phyloP scores from a whole-genome alignment of 2,113 vertebrate genomes.

The Gobius niger region DNA sequence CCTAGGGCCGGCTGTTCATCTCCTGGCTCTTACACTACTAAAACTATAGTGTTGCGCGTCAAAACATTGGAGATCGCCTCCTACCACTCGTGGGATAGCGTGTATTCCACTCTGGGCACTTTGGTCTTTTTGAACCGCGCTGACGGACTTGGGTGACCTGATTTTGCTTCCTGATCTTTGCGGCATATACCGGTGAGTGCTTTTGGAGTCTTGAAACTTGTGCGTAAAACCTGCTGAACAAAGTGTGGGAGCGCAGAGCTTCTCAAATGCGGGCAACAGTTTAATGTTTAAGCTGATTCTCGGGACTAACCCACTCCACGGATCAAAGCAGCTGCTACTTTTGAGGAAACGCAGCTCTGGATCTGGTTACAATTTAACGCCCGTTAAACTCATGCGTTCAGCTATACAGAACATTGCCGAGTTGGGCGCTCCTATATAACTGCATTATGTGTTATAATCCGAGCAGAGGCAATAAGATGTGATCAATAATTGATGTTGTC shows the following conservation, averaged over 20 bases:
- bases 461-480: constrained; percentile 49
- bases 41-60: neutral
- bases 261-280: neutral
- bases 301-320: constrained; percentile 9
- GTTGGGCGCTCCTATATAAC: neutral
- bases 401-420: neutral
- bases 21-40: neutral
- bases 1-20: neutral
- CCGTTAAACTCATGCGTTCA: constrained; percentile 1
- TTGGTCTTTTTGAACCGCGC: constrained; percentile 5
- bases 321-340: constrained; percentile 55
- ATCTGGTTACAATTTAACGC: constrained; percentile 18
- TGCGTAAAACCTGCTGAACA: neutral
- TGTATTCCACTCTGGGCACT: constrained; percentile 10
- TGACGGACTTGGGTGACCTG: constrained; percentile 32
- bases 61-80: neutral
- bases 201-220: constrained; percentile 8
- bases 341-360: constrained; percentile 38
- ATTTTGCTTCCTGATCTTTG: constrained; percentile 8
- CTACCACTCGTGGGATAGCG: neutral
- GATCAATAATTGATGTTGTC: constrained; percentile 64
- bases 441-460: constrained; percentile 27
- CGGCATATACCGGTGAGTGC: constrained; percentile 54
- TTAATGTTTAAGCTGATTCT: neutral
- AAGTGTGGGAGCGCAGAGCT: neutral